Base-by-base conservation (phyloP, 2,113 vertebrate genomes). In the Corythornis vintsioides region DNA sequence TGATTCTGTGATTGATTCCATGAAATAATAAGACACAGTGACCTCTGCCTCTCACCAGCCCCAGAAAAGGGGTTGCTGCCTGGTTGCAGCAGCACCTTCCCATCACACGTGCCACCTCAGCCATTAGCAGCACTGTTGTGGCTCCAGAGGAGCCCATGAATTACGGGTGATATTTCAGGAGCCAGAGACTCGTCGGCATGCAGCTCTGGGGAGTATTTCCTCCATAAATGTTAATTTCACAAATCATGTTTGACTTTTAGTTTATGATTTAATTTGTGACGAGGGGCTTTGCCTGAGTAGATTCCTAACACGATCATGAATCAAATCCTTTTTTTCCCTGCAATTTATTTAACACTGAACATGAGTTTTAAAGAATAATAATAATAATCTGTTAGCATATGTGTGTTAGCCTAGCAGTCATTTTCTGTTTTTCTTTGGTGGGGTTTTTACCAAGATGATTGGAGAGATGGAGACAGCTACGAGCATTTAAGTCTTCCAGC, bases 231-330 rank as follows among this genome's bases (percentile, higher is more conserved):
- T 97, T 94, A 88, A 96, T 79, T 97, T 97, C 97, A 95, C 98
- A 98, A 97, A 98, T 98, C 98, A 97, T 97, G 77, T 90, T 92
- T 91, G 78, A 97, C 96, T 97, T 91, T 94, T 94, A 95, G 84
- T 92, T 96, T 96, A 87, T 95, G 96, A 98, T 98, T 98, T 96
- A 97, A 97, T 96, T 96, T 92, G 83, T 97, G 97, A 98, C 97
- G 95, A 96, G 97, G 94, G 85, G 97, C 82, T 90, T 98, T 96
- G 97, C 96, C 96, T 90, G 93, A 97, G 96, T 92, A 95, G 93
- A 97, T 97, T 97, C 69, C 90, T 98, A 97, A 98, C 97, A 96
- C 91, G 56, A 91, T 96, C 94, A 96, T 98, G 98, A 98, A 98
- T 98, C 96, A 95, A 93, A 86, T 86, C 72, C 81, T 86, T 96